Evolutionary conservation across 2,797 vertebrate species (phyloP).

Genomic region (Danio jaintianensis): DNA sequence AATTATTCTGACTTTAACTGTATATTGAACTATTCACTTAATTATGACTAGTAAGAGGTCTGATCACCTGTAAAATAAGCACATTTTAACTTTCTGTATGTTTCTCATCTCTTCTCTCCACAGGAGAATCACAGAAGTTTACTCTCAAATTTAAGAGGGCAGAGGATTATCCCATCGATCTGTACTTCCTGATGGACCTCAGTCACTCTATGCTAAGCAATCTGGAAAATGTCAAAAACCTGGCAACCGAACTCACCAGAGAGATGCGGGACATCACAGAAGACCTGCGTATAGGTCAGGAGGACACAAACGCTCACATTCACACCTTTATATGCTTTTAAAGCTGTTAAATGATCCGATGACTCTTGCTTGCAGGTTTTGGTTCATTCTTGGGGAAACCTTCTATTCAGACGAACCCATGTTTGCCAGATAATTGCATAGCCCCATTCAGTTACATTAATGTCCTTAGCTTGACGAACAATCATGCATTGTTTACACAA

Average conservation of each 20-base stretch:
- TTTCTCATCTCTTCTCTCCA: conserved; percentile 5
- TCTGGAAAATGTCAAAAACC: conserved; percentile 95
- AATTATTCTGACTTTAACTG: too few relatives aligned
- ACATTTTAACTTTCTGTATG: not conserved
- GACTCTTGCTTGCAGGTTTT: conserved; percentile 79
- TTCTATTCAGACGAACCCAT: conserved; percentile 95
- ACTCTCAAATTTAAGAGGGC: conserved; percentile 92
- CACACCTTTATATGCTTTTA: not conserved
- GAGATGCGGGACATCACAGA: conserved; percentile 92
- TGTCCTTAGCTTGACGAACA: conserved; percentile 87
- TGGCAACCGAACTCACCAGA: conserved; percentile 88
- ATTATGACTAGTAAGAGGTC: too few relatives aligned
- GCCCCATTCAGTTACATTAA: conserved; percentile 97
- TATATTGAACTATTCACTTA: too few relatives aligned
- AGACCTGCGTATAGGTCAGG: conserved; percentile 91
- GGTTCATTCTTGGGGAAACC: conserved; percentile 98
- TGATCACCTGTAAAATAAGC: too few relatives aligned
- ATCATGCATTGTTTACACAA: conserved; percentile 85
- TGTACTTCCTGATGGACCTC: conserved; percentile 98
- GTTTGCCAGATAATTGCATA: conserved; percentile 89
- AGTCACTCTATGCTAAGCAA: conserved; percentile 96
- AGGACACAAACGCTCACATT: not conserved
- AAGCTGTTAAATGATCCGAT: not conserved
- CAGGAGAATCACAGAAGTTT: conserved; percentile 92
- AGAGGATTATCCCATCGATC: conserved; percentile 95